Base-by-base conservation (phyloP, 2,113 vertebrate species). In the Hippocampus mohnikei region DNA sequence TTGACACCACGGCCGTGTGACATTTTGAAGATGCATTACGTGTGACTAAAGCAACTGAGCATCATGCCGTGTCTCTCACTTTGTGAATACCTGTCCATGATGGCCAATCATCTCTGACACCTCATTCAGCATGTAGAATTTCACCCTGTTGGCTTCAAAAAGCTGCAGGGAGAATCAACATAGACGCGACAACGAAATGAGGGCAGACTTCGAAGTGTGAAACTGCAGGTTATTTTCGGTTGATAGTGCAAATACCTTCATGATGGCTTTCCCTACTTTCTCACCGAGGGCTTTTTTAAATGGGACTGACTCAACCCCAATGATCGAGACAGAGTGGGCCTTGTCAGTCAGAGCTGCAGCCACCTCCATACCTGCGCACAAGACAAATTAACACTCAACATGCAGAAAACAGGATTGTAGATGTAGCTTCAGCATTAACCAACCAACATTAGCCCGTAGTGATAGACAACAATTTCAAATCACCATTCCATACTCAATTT, bases 51-150 rank as follows among this genome's bases (percentile, higher is more conserved):
- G 60, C 77, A 48, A 76, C 79, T 72, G 52, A 81, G 69, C 78
- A 83, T 84, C 77, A 81, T 82, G 85, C 80, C 82, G 85, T 88
- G 90, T 91, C 88, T 92, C 91, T 93, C 92, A 92, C 91, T 93
- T 92, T 92, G 77, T 80, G 88, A 85, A 90, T 93, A 98, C 97
- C 96, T 99, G 95, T 91, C 96, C 96, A 84, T 98, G 95, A 88
- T 96, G 96, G 74, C 95, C 96, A 80, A 95, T 91, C 81, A 99
- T 93, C 88, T 98, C 96, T 0, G 91, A 95, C 80, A 99, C 96
- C 85, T 99, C 96, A 0, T 96, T 99, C 90, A 98, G 93, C 95
- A 99, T 97, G 91, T 99, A 98, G 93, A 99, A 99, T 92, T 99
- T 99, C 82, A 99, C 95, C 67, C 92, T 91, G 87, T 98, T 95